These are phyloP conservation scores for Montipora capitata DNA, from an alignment of 92 coral and sea anemone genomes.

Conservation along the genomic window DNA sequence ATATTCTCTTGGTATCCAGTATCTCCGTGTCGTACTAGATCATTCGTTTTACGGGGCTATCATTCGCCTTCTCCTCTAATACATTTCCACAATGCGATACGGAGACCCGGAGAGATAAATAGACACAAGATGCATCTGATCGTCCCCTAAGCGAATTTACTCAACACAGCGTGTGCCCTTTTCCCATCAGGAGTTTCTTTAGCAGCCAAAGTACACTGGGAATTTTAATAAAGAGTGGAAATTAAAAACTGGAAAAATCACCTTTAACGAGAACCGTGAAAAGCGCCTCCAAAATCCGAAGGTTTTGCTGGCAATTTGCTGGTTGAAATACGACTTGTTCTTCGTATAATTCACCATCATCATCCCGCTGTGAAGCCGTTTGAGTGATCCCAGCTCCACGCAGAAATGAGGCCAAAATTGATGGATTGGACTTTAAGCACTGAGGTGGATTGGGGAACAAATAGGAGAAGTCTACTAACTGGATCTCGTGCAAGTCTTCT, in stretches of 20 bases:
- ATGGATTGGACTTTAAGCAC: constrained; percentile 63
- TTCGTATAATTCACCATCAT: constrained; percentile 81
- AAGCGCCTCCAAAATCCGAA: constrained; percentile 78
- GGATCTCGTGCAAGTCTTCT: constrained; percentile 75
- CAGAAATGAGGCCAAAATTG: constrained; percentile 76
- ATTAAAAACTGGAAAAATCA: not conserved
- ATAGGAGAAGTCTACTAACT: constrained; percentile 82
- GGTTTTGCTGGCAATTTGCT: constrained; percentile 80
- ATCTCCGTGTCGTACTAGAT: too few species aligned
- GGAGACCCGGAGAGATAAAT: too few species aligned
- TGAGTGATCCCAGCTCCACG: constrained; percentile 84
- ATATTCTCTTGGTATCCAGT: too few species aligned
- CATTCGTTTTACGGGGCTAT: too few species aligned
- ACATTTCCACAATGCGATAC: too few species aligned
- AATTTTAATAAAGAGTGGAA: too few species aligned
- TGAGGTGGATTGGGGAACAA: constrained; percentile 76
- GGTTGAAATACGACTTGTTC: constrained; percentile 90
- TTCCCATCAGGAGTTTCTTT: too few species aligned
- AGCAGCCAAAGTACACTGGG: too few species aligned
- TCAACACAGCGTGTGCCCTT: too few species aligned
- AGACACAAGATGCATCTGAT: too few species aligned
- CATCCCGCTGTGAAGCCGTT: constrained; percentile 72
- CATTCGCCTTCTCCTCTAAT: too few species aligned
- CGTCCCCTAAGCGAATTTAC: too few species aligned
- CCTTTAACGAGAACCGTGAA: constrained; percentile 82